Evolutionary conservation across 2,888 invertebrate genomes (phyloP).

Genomic region (Sicus ferrugineus): DNA sequence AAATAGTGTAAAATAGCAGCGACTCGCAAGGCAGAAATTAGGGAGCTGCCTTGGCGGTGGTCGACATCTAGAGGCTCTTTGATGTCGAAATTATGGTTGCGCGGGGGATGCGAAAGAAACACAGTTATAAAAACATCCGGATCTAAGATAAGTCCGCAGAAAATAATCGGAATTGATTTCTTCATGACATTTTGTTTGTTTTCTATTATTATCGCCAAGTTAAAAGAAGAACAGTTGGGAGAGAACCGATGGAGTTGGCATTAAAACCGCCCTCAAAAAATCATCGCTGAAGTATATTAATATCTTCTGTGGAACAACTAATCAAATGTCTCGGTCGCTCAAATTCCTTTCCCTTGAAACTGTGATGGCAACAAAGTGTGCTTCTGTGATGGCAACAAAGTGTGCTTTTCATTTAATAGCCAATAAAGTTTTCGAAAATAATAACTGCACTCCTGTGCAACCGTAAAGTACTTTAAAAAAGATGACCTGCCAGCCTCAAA

Average conservation of each 20-base stretch:
- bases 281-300: too few species aligned
- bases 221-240: too few species aligned
- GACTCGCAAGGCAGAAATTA: constrained; percentile 10
- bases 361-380: too few species aligned
- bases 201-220: too few species aligned
- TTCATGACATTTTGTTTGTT: too few species aligned
- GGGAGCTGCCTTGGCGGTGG: not conserved
- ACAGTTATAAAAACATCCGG: not conserved
- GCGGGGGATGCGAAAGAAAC: too few species aligned
- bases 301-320: too few species aligned
- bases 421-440: constrained; percentile 10
- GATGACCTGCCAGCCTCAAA: not conserved
- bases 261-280: too few species aligned
- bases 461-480: not conserved
- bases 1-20: constrained; percentile 31
- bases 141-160: not conserved
- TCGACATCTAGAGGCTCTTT: not conserved
- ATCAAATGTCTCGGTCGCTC: too few species aligned
- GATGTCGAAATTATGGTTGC: not conserved
- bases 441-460: constrained; percentile 1
- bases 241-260: too few species aligned
- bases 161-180: too few species aligned
- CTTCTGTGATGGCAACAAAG: not conserved
- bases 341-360: too few species aligned
- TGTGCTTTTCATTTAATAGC: not conserved